Evolutionary conservation across 2,888 invertebrate genomes (phyloP), one percentile per base, ranked within the genome.

Genomic region (Achlya flavicornis): DNA sequence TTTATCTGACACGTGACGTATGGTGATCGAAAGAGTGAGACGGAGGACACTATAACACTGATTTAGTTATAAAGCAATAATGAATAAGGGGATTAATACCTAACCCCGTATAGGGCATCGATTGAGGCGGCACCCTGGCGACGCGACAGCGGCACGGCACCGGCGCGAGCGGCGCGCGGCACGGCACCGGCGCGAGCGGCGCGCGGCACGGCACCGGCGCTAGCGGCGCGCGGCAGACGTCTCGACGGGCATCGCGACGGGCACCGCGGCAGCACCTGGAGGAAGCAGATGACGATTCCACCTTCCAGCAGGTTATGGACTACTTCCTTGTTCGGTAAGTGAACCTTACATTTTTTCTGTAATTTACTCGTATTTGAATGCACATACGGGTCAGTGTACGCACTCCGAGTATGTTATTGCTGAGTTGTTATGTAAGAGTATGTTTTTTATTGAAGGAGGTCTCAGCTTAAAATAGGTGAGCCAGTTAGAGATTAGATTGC

Each of bases 121-220:
- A 41, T 1, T 26, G 41, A 60, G 41, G 41, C 41, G 16, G 38
- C 60, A 60, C 26, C 60, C 41, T 60, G 60, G 60, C 60, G 41
- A 43, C 41, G 5, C 60, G 41, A 19, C 19, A 60, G 60, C 41
- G 60, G 60, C 41, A 19, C 60, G 43, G 60, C 41, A 12, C 41
- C 19, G 41, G 60, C 10, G 60, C 41, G 60, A 6, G 26, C 5
- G 41, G 41, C 11, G 60, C 41, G 19, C 12, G 60, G n/a, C 41
- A 41, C 41, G 16, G 38, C 60, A 60, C 26, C 60, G n/a, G n/a
- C n/a, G n/a, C 41, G 43, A 43, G 60, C 60, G 41, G 26, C 41
- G 5, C 60, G 41, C 41, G 60, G 60, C 41, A 19, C 60, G 43
- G 60, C 41, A 12, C 41, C 19, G 41, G 60, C 10, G 60, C 41